A percentile compares a stretch with the other conserved stretches of the same genome.
phyloP scores from a whole-genome alignment of 2,888 invertebrate genomes.

The Tyria jacobaeae region DNA sequence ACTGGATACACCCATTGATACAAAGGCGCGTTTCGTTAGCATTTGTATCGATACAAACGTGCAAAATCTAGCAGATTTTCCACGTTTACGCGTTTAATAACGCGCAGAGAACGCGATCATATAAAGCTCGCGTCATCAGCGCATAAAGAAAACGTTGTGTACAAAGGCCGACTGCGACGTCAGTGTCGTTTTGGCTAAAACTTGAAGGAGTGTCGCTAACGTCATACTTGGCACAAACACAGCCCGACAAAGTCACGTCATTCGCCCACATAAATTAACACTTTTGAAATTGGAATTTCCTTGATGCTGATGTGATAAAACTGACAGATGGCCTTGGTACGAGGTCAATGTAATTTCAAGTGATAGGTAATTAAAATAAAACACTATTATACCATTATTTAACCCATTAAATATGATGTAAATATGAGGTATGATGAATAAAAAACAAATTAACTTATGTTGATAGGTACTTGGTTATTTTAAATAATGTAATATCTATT shows the following conservation, averaged over 20 bases:
- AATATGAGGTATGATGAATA: background rate
- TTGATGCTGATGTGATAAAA: constrained; percentile 12
- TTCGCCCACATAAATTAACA: constrained; percentile 21
- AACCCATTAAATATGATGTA: background rate
- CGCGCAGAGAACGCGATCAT: too few species aligned
- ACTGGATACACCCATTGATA: too few species aligned
- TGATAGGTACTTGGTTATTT: background rate
- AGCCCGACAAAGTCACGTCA: constrained; percentile 34
- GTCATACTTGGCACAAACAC: constrained; percentile 40
- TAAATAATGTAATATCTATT: too few species aligned
- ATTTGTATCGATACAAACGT: too few species aligned
- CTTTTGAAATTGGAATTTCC: constrained; percentile 33
- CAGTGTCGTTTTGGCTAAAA: constrained; percentile 48
- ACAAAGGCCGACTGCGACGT: constrained; percentile 32
- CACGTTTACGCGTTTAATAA: too few species aligned
- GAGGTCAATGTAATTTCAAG: background rate
- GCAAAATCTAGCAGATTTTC: too few species aligned
- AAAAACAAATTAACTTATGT: background rate
- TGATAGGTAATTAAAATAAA: background rate
- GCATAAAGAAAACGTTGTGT: constrained; percentile 29
- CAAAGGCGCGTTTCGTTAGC: too few species aligned
- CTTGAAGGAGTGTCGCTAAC: constrained; percentile 55
- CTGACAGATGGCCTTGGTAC: background rate
- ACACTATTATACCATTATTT: background rate
- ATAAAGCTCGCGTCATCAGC: too few species aligned